Evolutionary conservation across 2,888 invertebrate species (phyloP).

Genomic region (Andrena bicolor): DNA sequence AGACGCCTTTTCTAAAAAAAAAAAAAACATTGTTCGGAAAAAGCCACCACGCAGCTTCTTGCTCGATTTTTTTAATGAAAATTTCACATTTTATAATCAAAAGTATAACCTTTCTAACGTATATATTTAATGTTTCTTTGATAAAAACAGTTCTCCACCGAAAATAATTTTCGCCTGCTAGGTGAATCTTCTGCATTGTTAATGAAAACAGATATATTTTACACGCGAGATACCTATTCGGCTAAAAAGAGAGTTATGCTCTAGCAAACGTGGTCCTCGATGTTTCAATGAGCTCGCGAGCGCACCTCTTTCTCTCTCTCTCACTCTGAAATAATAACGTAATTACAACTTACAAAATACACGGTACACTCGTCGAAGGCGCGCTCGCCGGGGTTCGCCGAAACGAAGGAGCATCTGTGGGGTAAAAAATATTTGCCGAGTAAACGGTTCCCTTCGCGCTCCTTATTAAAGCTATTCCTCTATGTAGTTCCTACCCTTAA

Average conservation of each 20-base stretch:
- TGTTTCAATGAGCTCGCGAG: constrained; percentile 18
- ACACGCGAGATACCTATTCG: too few species aligned
- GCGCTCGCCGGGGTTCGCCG: background rate
- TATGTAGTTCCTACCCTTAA: constrained; percentile 61
- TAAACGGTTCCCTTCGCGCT: constrained; percentile 46
- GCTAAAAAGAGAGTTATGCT: background rate
- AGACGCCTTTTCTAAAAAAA: too few species aligned
- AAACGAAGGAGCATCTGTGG: constrained; percentile 25
- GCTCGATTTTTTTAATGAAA: too few species aligned
- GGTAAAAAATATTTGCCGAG: constrained; percentile 61
- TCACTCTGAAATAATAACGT: background rate
- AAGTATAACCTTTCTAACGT: too few species aligned
- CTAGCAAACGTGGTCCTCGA: constrained; percentile 2
- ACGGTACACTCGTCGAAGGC: background rate
- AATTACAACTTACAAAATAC: constrained; percentile 44
- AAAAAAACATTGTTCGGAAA: too few species aligned
- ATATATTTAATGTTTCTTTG: too few species aligned
- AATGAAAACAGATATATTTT: too few species aligned
- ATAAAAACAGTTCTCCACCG: too few species aligned
- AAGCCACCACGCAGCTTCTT: too few species aligned
- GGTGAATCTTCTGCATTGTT: too few species aligned
- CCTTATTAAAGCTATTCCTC: constrained; percentile 60
- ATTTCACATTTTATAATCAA: too few species aligned
- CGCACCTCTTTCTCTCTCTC: background rate
- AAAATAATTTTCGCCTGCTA: too few species aligned